These are phyloP conservation scores for Sesia apiformis DNA, from an alignment of 2,888 invertebrate genomes.

Conservation along the genomic window DNA sequence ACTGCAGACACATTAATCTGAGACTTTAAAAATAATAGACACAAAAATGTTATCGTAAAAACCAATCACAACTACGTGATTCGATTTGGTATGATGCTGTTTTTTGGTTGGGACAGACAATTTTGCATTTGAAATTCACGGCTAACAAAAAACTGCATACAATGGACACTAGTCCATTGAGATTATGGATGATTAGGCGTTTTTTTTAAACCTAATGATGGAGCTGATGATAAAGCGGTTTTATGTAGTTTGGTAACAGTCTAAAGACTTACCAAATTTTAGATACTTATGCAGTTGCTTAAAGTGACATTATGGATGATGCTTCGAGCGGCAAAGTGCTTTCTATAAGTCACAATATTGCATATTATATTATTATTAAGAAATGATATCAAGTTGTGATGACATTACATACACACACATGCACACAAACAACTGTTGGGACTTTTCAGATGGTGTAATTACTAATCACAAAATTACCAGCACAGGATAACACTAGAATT, in stretches of 20 bases:
- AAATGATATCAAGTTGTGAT: too few relatives aligned
- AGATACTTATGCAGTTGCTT: too few relatives aligned
- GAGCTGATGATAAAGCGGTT: conserved; percentile 27
- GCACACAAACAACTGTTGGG: too few relatives aligned
- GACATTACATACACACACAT: too few relatives aligned
- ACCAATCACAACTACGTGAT: conserved; percentile 53
- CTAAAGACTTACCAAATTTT: too few relatives aligned
- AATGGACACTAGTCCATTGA: conserved; percentile 41
- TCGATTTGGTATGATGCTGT: conserved; percentile 36
- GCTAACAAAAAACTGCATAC: conserved; percentile 35
- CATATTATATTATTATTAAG: too few relatives aligned
- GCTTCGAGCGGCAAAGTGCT: too few relatives aligned
- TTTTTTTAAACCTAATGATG: conserved; percentile 23
- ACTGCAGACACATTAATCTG: conserved; percentile 10
- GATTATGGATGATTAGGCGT: conserved; percentile 31
- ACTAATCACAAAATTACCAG: too few relatives aligned
- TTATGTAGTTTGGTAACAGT: conserved; percentile 5
- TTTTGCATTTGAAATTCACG: conserved; percentile 30
- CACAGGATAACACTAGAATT: too few relatives aligned
- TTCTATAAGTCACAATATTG: too few relatives aligned
- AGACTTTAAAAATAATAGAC: conserved; percentile 16
- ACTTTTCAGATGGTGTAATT: too few relatives aligned
- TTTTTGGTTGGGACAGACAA: conserved; percentile 6
- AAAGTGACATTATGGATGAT: too few relatives aligned
- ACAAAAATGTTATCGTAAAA: conserved; percentile 39